Evolutionary conservation across 1,140 invertebrate species (phyloP).

Genomic region (Drosophila guanche): DNA sequence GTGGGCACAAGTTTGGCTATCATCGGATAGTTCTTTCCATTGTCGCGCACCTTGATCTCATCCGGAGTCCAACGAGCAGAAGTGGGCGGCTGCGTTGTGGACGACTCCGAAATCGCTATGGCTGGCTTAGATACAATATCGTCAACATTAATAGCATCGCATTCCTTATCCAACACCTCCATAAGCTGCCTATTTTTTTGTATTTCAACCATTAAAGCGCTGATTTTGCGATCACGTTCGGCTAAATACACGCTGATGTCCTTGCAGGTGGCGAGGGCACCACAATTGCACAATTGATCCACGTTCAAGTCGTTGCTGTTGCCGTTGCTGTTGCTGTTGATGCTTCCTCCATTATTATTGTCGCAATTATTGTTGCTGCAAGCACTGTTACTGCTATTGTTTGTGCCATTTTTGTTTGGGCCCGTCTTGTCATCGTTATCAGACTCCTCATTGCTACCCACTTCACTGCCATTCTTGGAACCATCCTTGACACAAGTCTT

Average conservation of each 20-base stretch:
- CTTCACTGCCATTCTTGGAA: constrained; percentile 90
- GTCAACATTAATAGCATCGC: constrained; percentile 37
- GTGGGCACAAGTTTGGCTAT: constrained; percentile 98
- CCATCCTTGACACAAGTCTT: constrained; percentile 86
- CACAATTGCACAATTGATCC: constrained; percentile 38
- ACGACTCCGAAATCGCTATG: constrained; percentile 88
- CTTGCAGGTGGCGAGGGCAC: constrained; percentile 89
- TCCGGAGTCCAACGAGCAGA: constrained; percentile 97
- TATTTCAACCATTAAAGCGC: constrained; percentile 96
- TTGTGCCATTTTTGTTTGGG: constrained; percentile 38
- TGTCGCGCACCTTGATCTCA: constrained; percentile 94
- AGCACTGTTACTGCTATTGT: background rate
- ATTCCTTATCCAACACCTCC: constrained; percentile 90
- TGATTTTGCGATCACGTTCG: constrained; percentile 96
- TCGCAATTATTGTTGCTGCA: background rate
- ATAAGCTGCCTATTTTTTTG: constrained; percentile 97
- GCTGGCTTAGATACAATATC: constrained; percentile 30
- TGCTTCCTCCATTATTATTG: constrained; percentile 1
- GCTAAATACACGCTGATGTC: constrained; percentile 88
- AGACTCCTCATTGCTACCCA: constrained; percentile 92
- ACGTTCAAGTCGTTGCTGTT: constrained; percentile 45
- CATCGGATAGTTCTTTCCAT: constrained; percentile 97
- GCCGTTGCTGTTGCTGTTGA: too few relatives aligned
- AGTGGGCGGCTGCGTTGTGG: constrained; percentile 86
- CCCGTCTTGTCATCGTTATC: constrained; percentile 90